A percentile compares a stretch with the other conserved stretches of the same genome.
phyloP scores from a whole-genome alignment of 2,113 vertebrate genomes.

The Calyptomena viridis region DNA sequence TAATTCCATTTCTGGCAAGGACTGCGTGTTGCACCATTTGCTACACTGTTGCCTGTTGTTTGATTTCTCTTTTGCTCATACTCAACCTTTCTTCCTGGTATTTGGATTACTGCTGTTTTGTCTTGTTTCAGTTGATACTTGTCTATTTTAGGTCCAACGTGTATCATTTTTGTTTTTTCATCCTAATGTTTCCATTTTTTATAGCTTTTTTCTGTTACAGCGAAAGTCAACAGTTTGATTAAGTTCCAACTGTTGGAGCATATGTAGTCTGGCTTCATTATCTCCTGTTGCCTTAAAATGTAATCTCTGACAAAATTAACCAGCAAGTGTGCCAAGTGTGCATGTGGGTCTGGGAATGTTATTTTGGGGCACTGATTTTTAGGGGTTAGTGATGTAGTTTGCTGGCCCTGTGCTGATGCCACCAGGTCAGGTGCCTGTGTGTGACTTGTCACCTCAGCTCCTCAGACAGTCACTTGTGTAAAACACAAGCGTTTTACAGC shows the following conservation, averaged over 20 bases:
- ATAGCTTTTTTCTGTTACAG: not conserved
- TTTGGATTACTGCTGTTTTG: not conserved
- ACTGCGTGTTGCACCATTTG: not conserved
- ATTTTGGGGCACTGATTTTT: not conserved
- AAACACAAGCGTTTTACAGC: accelerated
- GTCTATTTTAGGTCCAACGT: not conserved
- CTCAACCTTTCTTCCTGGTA: not conserved
- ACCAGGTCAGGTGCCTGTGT: accelerated
- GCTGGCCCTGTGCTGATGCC: not conserved
- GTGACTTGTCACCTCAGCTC: not conserved
- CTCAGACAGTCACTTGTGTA: not conserved
- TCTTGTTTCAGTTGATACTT: not conserved
- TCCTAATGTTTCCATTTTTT: not conserved
- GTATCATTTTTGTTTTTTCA: not conserved
- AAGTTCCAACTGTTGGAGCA: constrained; percentile 53
- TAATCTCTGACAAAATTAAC: not conserved
- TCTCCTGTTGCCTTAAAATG: constrained; percentile 26
- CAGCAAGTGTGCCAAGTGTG: not conserved
- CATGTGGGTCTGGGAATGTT: not conserved
- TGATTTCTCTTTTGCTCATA: not conserved
- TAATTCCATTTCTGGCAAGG: not conserved
- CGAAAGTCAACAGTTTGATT: constrained; percentile 23
- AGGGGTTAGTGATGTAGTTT: not conserved
- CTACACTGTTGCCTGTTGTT: not conserved
- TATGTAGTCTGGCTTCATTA: constrained; percentile 56